A percentile compares a stretch with the other conserved stretches of the same genome.
phyloP scores from a whole-genome alignment of 1,140 invertebrate genomes.

The Chrysomallon squamiferum region DNA sequence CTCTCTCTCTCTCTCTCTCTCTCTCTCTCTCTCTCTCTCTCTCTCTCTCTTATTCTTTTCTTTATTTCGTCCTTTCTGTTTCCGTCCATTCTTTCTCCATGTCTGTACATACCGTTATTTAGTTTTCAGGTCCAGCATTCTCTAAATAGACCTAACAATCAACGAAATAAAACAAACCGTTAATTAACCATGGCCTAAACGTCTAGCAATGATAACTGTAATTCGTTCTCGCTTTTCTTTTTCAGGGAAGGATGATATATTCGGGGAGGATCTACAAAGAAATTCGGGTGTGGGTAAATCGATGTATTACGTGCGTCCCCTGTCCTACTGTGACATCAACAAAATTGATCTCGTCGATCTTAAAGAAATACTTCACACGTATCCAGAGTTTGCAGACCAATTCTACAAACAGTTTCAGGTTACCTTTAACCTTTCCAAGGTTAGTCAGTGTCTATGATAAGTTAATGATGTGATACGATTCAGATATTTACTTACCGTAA shows the following conservation, averaged over 20 bases:
- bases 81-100: slow-evolving; percentile 2
- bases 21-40: no score
- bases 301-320: slow-evolving; percentile 57
- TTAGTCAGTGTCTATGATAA: no score
- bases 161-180: no score
- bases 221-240: no score
- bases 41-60: slow-evolving; percentile 5
- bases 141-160: no score
- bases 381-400: slow-evolving; percentile 62
- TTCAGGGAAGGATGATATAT: slow-evolving; percentile 61
- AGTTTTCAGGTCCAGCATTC: no score
- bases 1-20: no score
- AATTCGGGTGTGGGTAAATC: slow-evolving; percentile 50
- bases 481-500: no score
- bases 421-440: slow-evolving; percentile 61
- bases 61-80: slow-evolving; percentile 2
- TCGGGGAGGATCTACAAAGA: slow-evolving; percentile 57
- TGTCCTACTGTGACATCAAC: slow-evolving; percentile 64
- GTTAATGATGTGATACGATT: no score
- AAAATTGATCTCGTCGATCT: slow-evolving; percentile 62
- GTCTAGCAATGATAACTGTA: no score
- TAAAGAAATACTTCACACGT: slow-evolving; percentile 59
- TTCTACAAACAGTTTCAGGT: slow-evolving; percentile 59
- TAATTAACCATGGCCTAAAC: no score
- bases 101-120: no score